Evolutionary conservation across 2,797 vertebrate species (phyloP).

Genomic region (Helostoma temminkii): DNA sequence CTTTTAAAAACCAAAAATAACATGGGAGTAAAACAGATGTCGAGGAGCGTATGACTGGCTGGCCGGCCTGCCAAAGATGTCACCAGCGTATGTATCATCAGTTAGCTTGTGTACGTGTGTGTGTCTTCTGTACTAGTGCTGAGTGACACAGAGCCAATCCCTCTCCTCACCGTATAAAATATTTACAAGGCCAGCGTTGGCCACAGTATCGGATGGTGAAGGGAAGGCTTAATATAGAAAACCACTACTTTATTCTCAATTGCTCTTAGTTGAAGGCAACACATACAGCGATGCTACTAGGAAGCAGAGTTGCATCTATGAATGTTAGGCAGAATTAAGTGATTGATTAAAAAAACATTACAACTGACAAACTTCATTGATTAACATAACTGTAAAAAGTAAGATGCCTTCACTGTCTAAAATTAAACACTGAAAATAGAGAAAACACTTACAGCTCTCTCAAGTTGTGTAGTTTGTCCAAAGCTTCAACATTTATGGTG

Average conservation of each 20-base stretch:
- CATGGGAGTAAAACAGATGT: constrained; percentile 76
- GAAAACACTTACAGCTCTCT: constrained; percentile 97
- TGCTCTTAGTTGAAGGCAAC: constrained; percentile 81
- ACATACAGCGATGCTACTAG: constrained; percentile 62
- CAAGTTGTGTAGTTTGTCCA: constrained; percentile 88
- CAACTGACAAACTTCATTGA: too few relatives aligned
- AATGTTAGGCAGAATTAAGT: constrained; percentile 22
- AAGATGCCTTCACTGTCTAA: background rate
- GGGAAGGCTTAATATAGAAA: constrained; percentile 92
- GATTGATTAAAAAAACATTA: constrained; percentile 19
- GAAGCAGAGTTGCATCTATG: constrained; percentile 30
- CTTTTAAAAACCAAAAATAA: constrained; percentile 76
- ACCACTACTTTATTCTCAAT: constrained; percentile 84
- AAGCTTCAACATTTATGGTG: constrained; percentile 86
- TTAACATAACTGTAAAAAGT: background rate
- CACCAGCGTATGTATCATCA: constrained; percentile 77
- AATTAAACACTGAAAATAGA: background rate
- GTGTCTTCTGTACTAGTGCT: constrained; percentile 53
- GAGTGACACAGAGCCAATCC: constrained; percentile 81
- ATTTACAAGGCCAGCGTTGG: constrained; percentile 89
- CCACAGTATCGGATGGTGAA: constrained; percentile 90
- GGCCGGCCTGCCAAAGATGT: constrained; percentile 72
- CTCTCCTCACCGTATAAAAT: constrained; percentile 88
- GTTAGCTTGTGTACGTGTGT: constrained; percentile 50
- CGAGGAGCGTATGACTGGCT: constrained; percentile 67